These are phyloP conservation scores for Patagioenas fasciata DNA, from an alignment of 2,113 vertebrate genomes.

Conservation along the genomic window DNA sequence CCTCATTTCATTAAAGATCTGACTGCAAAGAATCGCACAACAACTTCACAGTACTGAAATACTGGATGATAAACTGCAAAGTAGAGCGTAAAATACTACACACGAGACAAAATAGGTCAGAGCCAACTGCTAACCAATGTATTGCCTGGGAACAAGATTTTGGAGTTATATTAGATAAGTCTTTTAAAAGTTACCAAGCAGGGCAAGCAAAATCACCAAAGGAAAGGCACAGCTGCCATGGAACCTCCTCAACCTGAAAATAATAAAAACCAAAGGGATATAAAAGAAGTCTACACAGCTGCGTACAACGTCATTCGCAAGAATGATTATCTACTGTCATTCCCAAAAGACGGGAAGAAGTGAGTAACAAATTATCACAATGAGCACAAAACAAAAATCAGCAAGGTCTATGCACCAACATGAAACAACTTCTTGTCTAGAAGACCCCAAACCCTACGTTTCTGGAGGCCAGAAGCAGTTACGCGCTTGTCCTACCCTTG, in stretches of 20 bases:
- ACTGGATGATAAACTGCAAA: not conserved
- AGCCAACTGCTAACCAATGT: not conserved
- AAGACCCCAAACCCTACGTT: not conserved
- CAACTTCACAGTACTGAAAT: not conserved
- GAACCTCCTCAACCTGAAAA: not conserved
- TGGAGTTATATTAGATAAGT: not conserved
- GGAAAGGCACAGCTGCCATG: not conserved
- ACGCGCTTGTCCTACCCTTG: accelerated
- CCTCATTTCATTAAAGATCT: not conserved
- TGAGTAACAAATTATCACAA: accelerated
- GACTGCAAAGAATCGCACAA: not conserved
- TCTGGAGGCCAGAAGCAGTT: not conserved
- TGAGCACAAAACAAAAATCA: not conserved
- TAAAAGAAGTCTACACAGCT: not conserved
- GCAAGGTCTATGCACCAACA: not conserved
- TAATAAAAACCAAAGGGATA: not conserved
- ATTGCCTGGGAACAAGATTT: not conserved
- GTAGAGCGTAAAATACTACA: not conserved
- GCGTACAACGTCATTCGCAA: not conserved
- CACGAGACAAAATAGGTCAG: not conserved
- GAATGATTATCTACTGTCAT: not conserved
- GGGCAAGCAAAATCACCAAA: not conserved
- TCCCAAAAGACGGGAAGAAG: not conserved
- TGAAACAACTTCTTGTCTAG: accelerated
- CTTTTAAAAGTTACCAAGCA: not conserved